These are phyloP conservation scores for Itoplectis maculator DNA, from an alignment of 2,888 invertebrate species.

Conservation along the genomic window DNA sequence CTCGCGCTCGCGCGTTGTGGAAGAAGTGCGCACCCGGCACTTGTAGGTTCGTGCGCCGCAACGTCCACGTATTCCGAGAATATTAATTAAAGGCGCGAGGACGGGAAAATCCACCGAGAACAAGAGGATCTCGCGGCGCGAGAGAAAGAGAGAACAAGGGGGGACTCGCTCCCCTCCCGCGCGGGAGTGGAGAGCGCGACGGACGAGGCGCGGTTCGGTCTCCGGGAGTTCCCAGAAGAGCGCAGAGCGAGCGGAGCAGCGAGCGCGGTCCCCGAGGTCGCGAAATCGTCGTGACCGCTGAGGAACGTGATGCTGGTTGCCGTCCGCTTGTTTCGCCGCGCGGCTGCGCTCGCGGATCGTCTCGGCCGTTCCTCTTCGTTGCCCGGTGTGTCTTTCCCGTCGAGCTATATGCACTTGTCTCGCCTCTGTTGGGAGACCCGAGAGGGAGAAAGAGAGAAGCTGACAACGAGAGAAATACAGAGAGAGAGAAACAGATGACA, in stretches of 20 bases:
- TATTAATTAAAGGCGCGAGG: slow-evolving; percentile 78
- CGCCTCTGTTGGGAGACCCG: slow-evolving; percentile 11
- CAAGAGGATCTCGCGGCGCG: background rate
- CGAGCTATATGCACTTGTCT: slow-evolving; percentile 5
- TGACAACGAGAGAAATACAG: slow-evolving; percentile 48
- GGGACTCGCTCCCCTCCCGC: no score
- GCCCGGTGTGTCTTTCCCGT: background rate
- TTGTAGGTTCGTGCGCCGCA: slow-evolving; percentile 68
- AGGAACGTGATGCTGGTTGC: slow-evolving; percentile 46
- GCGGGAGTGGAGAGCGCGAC: slow-evolving; percentile 19
- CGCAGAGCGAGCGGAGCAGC: slow-evolving; percentile 15
- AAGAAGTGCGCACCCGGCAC: slow-evolving; percentile 2
- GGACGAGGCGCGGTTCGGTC: slow-evolving; percentile 29
- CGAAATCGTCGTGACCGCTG: slow-evolving; percentile 66
- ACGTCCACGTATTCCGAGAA: slow-evolving; percentile 77
- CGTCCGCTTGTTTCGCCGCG: slow-evolving; percentile 29
- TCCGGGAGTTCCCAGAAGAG: slow-evolving; percentile 64
- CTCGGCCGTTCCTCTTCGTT: slow-evolving; percentile 47
- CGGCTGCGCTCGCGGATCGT: slow-evolving; percentile 37
- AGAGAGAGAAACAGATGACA: slow-evolving; percentile 35
- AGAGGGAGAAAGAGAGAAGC: slow-evolving; percentile 29
- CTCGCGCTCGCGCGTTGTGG: background rate
- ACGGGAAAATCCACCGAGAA: slow-evolving; percentile 71
- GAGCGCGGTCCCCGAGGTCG: slow-evolving; percentile 65
- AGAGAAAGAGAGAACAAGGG: slow-evolving; percentile 48